Evolutionary conservation across 1,140 invertebrate genomes (phyloP), one percentile per base, ranked within the genome.

Genomic region (Eumaeus atala): DNA sequence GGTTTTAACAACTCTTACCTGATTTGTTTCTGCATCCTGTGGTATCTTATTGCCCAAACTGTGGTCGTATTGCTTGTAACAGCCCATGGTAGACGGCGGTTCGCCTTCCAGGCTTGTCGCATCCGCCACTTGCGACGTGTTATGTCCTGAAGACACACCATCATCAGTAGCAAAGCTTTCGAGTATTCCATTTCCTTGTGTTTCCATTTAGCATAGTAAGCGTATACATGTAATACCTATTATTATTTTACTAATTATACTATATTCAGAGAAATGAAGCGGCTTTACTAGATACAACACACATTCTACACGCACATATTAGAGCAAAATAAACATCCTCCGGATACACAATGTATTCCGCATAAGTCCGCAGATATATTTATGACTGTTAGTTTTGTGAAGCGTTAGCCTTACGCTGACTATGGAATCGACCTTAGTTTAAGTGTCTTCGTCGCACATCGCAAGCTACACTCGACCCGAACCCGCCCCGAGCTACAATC

Each of bases 1-100:
- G 7, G 40, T n/a, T 21, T 53, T 16, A 12, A 21, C 11, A 37
- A 40, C 48, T 53, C 67, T 91, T 89, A 88, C 91, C 88, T 89
- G 89, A 88, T 66, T 86, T 69, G 59, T 89, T 87, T 87, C 92
- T 86, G 81, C 90, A 89, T 67, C 90, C 88, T 72, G 90, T 86
- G 72, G 90, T 87, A 79, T 89, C 91, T 79, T 91, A 89, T 75
- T 92, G 89, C 74, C 89, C 81, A 78, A 90, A 86, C 90, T 90
- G 84, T 95, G 93, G 64, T 96, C 95, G 82, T 94, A 95, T 77
- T 95, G 95, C 77, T 92, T 92, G 86, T 94, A 96, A 85, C 95
- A 96, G 50, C 95, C 95, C 14, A 93, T 91, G 48, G 92, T 92
- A 61, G 92, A 91, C 62, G 91, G 91, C 33, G 90, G 89, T 64